Base-by-base conservation (phyloP, 2,797 vertebrate genomes). In the Eurystomus glaucurus region DNA sequence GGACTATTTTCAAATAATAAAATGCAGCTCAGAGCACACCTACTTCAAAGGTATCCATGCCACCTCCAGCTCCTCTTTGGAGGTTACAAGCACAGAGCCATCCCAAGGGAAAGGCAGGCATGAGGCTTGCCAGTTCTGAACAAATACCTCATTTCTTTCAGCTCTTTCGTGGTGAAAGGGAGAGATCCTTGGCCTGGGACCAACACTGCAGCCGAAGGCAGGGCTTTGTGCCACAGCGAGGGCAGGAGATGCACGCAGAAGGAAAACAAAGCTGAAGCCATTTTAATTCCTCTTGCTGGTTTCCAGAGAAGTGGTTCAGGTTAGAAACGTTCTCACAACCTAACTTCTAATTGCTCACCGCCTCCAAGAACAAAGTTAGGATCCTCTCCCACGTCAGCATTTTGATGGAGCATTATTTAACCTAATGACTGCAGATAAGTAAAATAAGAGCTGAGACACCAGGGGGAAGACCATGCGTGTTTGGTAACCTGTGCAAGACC, bases 61-160 rank as follows among this genome's bases (percentile, higher is more conserved):
- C 74, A 50, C 55, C 70, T 58, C 72, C 4, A 1, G 75, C 89
- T 72, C 69, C 68, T 71, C 57, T 14, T 25, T 0, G 0, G 37
- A 37, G 37, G 37, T 37, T 37, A 37, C 37, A 37, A 37, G 72
- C 31, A 60, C 5, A 0, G 88, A 93, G 77, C 55, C 33, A n/a
- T 57, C 93, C 92, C 93, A 7, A 74, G 92, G 90, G 93, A 91
- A 54, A 76, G 72, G 88, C 20, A 12, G 88, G 75, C 37, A 17
- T 18, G 33, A 5, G 62, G 18, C 31, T 41, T 78, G 90, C 93
- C 86, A 91, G 4, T 50, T 31, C 55, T 2, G 14, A 90, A 96
- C 88, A 97, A 91, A 93, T 33, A 86, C 88, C 62, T 85, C 86
- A 64, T 92, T 96, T 95, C 92, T 93, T 92, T 64, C n/a, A 80